Evolutionary conservation across 2,113 vertebrate genomes (phyloP).

Genomic region (Phylloscopus trochilus): DNA sequence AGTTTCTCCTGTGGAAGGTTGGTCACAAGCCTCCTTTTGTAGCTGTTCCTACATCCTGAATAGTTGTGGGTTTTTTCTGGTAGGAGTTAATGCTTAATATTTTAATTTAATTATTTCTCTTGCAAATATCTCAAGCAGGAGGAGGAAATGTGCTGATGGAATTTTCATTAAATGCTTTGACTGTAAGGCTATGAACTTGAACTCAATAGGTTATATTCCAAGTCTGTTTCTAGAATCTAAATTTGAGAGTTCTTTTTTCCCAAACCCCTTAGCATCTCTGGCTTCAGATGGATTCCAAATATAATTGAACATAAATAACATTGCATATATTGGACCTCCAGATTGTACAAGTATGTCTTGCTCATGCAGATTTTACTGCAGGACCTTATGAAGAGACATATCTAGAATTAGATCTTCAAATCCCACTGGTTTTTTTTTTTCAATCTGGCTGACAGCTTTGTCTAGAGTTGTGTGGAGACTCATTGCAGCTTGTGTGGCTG

Average conservation of each 20-base stretch:
- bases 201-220: neutral
- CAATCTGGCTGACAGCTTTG: neutral
- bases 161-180: neutral
- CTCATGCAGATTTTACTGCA: neutral
- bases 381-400: neutral
- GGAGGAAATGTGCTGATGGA: neutral
- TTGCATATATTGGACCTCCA: neutral
- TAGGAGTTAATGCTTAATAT: neutral
- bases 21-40: neutral
- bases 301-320: neutral
- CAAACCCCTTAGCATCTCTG: neutral
- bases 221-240: neutral
- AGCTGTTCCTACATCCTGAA: neutral
- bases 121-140: neutral
- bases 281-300: neutral
- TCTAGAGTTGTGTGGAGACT: neutral
- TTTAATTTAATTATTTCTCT: neutral
- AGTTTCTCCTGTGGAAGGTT: neutral
- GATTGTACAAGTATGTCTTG: neutral
- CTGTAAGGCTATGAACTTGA: neutral
- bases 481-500: neutral
- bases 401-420: neutral
- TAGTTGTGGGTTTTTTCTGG: neutral
- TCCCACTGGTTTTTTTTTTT: neutral
- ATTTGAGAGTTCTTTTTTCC: neutral